Percentiles rank a stretch among this genome's conserved stretches.
phyloP scores from a whole-genome alignment of 2,113 vertebrate species.

The Bothrops jararaca region DNA sequence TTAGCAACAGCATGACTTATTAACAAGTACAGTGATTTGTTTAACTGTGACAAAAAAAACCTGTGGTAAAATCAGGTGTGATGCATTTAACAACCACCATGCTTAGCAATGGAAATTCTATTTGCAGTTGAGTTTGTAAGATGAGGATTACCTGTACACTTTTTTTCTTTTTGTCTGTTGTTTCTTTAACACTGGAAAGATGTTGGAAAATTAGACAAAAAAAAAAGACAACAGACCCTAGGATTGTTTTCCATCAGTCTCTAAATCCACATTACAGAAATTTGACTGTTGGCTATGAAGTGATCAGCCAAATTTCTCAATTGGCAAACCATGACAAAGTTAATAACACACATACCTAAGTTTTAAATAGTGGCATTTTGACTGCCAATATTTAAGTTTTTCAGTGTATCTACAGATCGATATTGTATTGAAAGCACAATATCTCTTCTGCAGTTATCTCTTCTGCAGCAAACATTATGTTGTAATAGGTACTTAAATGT shows the following conservation, averaged over 20 bases:
- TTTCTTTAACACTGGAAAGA: background rate
- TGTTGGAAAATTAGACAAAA: background rate
- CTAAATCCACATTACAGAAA: background rate
- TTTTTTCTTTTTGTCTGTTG: background rate
- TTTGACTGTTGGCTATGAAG: background rate
- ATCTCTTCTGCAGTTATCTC: no score
- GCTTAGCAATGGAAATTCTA: no score
- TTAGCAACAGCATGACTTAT: no score
- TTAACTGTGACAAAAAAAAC: no score
- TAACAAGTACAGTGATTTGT: no score
- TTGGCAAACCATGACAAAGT: background rate
- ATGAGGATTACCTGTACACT: background rate
- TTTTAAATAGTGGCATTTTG: background rate
- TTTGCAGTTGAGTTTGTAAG: no score
- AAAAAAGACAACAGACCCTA: background rate
- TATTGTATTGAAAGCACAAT: background rate
- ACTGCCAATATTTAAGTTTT: background rate
- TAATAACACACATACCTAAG: background rate
- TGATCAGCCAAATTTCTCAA: background rate
- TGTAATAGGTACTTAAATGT: background rate
- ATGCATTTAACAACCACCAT: no score
- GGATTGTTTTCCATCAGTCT: background rate
- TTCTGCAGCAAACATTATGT: background rate
- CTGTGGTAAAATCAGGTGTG: no score
- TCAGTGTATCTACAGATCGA: background rate